Conservation (phyloP, 2,888 invertebrate genomes). For the Zelleria hepariella region DNA sequence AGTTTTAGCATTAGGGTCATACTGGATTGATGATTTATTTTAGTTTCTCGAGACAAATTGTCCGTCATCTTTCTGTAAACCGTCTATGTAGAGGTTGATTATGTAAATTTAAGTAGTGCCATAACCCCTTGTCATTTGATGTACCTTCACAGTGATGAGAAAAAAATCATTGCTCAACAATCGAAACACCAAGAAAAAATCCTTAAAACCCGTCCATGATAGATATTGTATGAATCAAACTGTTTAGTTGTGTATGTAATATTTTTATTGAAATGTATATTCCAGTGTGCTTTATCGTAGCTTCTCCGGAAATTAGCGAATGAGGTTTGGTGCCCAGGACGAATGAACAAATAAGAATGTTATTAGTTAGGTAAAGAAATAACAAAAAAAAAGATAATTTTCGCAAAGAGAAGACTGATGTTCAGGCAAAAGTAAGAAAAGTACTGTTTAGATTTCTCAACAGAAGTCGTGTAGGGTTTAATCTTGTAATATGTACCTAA, state of each 20-base stretch:
- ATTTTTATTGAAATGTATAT: background rate
- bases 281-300: background rate
- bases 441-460: slow-evolving; percentile 49
- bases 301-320: background rate
- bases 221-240: slow-evolving; percentile 20
- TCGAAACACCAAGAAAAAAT: slow-evolving; percentile 16
- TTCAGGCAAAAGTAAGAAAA: slow-evolving; percentile 40
- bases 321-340: background rate
- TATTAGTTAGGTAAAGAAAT: slow-evolving; percentile 40
- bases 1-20: background rate
- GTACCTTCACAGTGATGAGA: slow-evolving; percentile 20
- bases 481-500: slow-evolving; percentile 38
- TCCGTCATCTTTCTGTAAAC: background rate
- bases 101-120: slow-evolving; percentile 7
- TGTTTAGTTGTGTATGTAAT: background rate
- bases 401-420: slow-evolving; percentile 71
- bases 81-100: background rate
- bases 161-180: slow-evolving; percentile 40
- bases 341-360: slow-evolving; percentile 24
- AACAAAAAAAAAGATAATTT: slow-evolving; percentile 64
- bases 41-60: background rate
- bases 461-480: slow-evolving; percentile 53
- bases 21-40: background rate
- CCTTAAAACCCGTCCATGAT: slow-evolving; percentile 46
- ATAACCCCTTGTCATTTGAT: slow-evolving; percentile 29